Evolutionary conservation across 2,797 vertebrate species (phyloP).

Genomic region (Telmatherina bonti): DNA sequence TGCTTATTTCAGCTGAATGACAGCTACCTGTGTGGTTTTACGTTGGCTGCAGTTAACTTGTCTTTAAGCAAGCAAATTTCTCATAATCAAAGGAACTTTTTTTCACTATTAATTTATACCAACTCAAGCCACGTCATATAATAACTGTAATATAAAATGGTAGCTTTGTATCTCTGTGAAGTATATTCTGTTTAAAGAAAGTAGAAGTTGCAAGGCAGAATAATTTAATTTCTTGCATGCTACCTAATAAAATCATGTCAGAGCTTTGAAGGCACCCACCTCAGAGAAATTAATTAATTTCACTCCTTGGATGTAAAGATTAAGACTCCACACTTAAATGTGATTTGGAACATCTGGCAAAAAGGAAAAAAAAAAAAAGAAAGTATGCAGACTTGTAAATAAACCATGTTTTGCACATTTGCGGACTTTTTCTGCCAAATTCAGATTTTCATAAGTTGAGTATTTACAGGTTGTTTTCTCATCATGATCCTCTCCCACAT

Average conservation of each 20-base stretch:
- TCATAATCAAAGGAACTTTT: too few species aligned
- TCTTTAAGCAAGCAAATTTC: not conserved
- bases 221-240: conserved; percentile 6
- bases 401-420: conserved; percentile 10
- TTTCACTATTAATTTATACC: not conserved
- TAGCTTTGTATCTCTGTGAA: not conserved
- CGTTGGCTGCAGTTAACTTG: not conserved
- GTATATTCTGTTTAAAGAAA: conserved; percentile 1
- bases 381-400: not conserved
- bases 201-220: not conserved
- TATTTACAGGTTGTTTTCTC: too few species aligned
- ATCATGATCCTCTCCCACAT: conserved; percentile 20
- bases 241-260: conserved; percentile 7
- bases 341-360: conserved; percentile 47
- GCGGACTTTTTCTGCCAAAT: conserved; percentile 10
- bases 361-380: conserved; percentile 6
- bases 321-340: conserved; percentile 49
- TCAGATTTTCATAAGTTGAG: conserved; percentile 10
- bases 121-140: too few species aligned
- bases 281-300: conserved; percentile 43
- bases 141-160: too few species aligned
- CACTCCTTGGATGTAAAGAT: conserved; percentile 39
- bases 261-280: conserved; percentile 23
- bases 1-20: not conserved
- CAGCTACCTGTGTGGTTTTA: not conserved